A percentile compares a stretch with the other conserved stretches of the same genome.
Evolutionary conservation across 2,797 vertebrate genomes (phyloP).

Genomic region (Carapus acus): DNA sequence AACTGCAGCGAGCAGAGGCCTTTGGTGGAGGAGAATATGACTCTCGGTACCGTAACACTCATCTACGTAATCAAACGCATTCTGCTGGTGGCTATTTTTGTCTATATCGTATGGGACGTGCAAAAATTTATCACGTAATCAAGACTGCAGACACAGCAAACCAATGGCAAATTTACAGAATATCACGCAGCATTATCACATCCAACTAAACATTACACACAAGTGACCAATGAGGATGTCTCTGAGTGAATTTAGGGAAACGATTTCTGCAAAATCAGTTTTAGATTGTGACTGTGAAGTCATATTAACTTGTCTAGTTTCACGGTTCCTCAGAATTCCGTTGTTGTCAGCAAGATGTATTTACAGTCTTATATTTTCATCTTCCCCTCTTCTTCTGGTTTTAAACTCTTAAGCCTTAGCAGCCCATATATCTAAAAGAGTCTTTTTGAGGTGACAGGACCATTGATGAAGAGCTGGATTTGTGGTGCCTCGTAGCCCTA

Average conservation of each 20-base stretch:
- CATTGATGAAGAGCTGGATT: conserved; percentile 42
- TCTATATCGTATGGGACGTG: conserved; percentile 76
- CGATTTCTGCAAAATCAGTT: conserved; percentile 15
- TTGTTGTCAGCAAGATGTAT: no score
- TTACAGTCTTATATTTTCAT: no score
- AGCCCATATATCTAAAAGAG: conserved; percentile 53
- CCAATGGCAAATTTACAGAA: conserved; percentile 12
- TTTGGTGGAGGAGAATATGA: conserved; percentile 76
- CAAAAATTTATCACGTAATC: conserved; percentile 74
- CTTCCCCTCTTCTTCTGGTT: not conserved
- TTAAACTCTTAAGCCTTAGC: conserved; percentile 8
- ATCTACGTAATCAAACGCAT: conserved; percentile 74
- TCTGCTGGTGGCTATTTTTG: conserved; percentile 65
- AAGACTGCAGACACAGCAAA: conserved; percentile 12
- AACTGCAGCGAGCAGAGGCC: conserved; percentile 74
- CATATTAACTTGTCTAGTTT: conserved; percentile 1
- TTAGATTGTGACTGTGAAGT: conserved; percentile 3
- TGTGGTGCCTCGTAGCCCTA: conserved; percentile 65
- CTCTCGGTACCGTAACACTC: conserved; percentile 74
- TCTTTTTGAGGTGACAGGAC: conserved; percentile 38
- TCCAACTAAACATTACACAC: conserved; percentile 5
- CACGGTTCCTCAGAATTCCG: not conserved
- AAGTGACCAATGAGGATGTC: conserved; percentile 16
- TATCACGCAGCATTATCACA: conserved; percentile 3
- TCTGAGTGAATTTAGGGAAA: conserved; percentile 5